Evolutionary conservation across 2,797 vertebrate species (phyloP), one percentile per base, ranked within the genome.

Genomic region (Microcaecilia unicolor): DNA sequence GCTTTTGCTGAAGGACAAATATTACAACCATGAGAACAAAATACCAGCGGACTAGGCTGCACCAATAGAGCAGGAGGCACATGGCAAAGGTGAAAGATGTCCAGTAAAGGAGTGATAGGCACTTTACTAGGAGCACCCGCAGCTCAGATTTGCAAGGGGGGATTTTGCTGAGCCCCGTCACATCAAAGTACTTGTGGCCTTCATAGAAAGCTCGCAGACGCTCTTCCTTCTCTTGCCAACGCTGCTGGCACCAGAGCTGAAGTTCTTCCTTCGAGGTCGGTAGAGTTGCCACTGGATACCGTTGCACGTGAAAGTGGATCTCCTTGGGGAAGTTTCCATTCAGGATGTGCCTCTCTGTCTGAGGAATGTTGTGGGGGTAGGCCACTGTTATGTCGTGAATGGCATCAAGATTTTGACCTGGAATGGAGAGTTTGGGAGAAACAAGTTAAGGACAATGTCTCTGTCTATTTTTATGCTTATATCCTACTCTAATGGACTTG

Each of bases 311-410:
- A 65, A 99, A 99, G 75, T 99, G 92, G 59, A 99, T 97, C 72
- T 99, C 93, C 2, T 75, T 80, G 1, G 96, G 96, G 44, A 98
- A 98, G 44, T 80, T 72, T 4, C 95, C 95, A 2, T 70, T 59
- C 32, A 99, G 57, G 21, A 99, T 87, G 65, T 98, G 88, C 42
- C 81, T 87, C 77, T 99, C 96, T 0, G 92, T 96, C 60, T 99
- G 96, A 25, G 96, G 93, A 64, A 93, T 89, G 73, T 91, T 97
- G 52, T 92, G 82, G 6, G 95, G 95, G 51, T 98, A 99, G 0
- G 95, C 96, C 55, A 99, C 93, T 0, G 96, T 99, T 41, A 99
- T 85, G 53, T 99, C 95, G 17, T 99, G 96, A 43, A 99, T 75
- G 1, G 95, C 95, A 44, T 98, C 92, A 0, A 99, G 83, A 56